Conservation (phyloP, 1,140 invertebrate species). For the Drosophila carrolli region DNA sequence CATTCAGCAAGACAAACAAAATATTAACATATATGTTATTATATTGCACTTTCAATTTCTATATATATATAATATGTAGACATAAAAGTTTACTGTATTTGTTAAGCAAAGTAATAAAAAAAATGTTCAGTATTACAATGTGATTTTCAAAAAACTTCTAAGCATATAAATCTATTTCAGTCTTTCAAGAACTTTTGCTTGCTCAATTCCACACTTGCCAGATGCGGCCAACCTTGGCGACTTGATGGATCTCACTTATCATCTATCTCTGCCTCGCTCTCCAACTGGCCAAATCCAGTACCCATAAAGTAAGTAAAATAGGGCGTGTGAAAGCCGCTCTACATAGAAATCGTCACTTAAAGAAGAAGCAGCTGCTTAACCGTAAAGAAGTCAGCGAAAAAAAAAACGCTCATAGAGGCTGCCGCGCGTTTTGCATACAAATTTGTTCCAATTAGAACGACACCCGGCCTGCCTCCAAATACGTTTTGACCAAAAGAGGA, state of each 20-base stretch:
- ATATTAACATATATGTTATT: too few species aligned
- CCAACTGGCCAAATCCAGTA: slow-evolving; percentile 22
- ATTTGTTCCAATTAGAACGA: slow-evolving; percentile 70
- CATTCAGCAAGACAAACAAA: too few species aligned
- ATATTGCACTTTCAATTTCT: too few species aligned
- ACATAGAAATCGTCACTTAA: slow-evolving; percentile 61
- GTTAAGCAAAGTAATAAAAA: too few species aligned
- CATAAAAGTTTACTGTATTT: too few species aligned
- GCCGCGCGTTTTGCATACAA: slow-evolving; percentile 70
- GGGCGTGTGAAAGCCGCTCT: slow-evolving; percentile 73
- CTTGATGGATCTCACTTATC: slow-evolving; percentile 30
- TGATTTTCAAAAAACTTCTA: background rate
- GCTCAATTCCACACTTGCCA: slow-evolving; percentile 19
- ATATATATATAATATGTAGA: too few species aligned
- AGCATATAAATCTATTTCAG: slow-evolving; percentile 14
- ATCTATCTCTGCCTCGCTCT: slow-evolving; percentile 1
- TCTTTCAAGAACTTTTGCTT: slow-evolving; percentile 26
- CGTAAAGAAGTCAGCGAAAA: slow-evolving; percentile 1
- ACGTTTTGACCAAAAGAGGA: slow-evolving; percentile 55
- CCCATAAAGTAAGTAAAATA: slow-evolving; percentile 66
- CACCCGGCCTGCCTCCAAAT: slow-evolving; percentile 33
- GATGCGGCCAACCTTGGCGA: slow-evolving; percentile 31
- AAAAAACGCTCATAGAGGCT: slow-evolving; percentile 39
- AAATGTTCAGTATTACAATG: background rate
- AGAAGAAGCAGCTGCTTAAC: slow-evolving; percentile 21